These are phyloP conservation scores for Theonella swinhoei DNA, from an alignment of 37 sponge, comb jelly and placozoan genomes.

Conservation along the genomic window DNA sequence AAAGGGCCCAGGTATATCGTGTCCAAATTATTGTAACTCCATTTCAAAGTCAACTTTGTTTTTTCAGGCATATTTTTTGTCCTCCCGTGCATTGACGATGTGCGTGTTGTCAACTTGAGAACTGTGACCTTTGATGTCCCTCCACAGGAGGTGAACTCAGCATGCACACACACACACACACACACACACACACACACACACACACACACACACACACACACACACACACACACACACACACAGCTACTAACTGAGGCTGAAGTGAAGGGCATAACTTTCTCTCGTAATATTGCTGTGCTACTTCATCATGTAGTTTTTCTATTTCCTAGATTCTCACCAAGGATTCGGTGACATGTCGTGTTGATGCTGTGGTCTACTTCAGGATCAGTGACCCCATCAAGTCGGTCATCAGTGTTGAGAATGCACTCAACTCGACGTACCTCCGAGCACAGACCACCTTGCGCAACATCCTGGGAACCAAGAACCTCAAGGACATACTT, in stretches of 20 bases:
- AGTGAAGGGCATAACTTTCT: no score
- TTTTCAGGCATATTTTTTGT: constrained; percentile 84
- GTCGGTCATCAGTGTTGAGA: constrained; percentile 80
- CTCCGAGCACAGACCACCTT: constrained; percentile 92
- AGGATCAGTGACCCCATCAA: constrained; percentile 71
- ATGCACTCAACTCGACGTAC: constrained; percentile 69
- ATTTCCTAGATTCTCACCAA: constrained; percentile 80
- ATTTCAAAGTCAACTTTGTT: background rate
- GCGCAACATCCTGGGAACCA: constrained; percentile 91
- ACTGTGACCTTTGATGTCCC: constrained; percentile 93
- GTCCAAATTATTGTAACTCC: background rate
- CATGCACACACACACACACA: no score
- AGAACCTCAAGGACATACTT: constrained; percentile 86
- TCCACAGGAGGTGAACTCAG: constrained; percentile 90
- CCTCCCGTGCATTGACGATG: constrained; percentile 87
- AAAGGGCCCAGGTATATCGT: constrained; percentile 82
- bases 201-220: no score
- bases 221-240: no score
- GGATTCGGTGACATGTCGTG: constrained; percentile 89
- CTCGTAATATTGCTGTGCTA: background rate
- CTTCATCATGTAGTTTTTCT: background rate
- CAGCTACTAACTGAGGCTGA: no score
- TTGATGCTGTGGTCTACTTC: constrained; percentile 97
- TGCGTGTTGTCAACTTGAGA: constrained; percentile 83
- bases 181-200: no score